A percentile compares a stretch with the other conserved stretches of the same genome.
Conservation (phyloP, 2,888 invertebrate genomes). For the Octodonta nipae region DNA sequence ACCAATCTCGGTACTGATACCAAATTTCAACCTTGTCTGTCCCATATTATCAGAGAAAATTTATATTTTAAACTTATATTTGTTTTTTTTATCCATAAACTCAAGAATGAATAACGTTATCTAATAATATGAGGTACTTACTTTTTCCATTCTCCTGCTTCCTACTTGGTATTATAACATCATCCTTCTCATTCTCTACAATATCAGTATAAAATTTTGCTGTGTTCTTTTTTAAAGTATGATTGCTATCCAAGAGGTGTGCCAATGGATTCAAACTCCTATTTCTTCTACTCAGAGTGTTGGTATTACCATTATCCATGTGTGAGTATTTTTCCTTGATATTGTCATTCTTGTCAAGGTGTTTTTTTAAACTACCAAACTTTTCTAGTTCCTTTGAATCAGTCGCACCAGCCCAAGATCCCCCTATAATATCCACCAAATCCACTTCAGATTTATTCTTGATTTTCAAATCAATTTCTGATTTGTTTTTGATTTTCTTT, state of each 20-base stretch:
- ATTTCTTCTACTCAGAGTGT: constrained; percentile 30
- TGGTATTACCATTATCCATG: constrained; percentile 11
- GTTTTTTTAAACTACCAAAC: constrained; percentile 22
- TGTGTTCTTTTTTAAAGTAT: constrained; percentile 15
- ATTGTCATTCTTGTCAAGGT: constrained; percentile 22
- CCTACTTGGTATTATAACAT: constrained; percentile 8
- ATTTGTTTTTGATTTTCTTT: constrained; percentile 19
- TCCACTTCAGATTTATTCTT: constrained; percentile 30
- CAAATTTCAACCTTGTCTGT: not conserved
- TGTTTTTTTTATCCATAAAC: no score
- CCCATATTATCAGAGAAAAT: no score
- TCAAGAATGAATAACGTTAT: no score
- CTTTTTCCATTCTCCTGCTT: constrained; percentile 18
- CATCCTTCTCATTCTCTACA: constrained; percentile 11
- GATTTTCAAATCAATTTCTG: constrained; percentile 30
- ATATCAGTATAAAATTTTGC: constrained; percentile 19
- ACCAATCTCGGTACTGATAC: not conserved
- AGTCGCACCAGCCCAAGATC: constrained; percentile 24
- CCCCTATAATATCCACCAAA: constrained; percentile 31
- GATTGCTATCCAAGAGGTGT: constrained; percentile 34
- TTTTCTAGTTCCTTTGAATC: constrained; percentile 21
- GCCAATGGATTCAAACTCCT: constrained; percentile 48
- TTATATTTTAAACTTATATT: no score
- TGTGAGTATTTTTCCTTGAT: constrained; percentile 18
- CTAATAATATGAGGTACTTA: constrained; percentile 15